A percentile compares a stretch with the other conserved stretches of the same genome.
Evolutionary conservation across 2,113 vertebrate species (phyloP).

Genomic region (Myanophis thanlyinensis): DNA sequence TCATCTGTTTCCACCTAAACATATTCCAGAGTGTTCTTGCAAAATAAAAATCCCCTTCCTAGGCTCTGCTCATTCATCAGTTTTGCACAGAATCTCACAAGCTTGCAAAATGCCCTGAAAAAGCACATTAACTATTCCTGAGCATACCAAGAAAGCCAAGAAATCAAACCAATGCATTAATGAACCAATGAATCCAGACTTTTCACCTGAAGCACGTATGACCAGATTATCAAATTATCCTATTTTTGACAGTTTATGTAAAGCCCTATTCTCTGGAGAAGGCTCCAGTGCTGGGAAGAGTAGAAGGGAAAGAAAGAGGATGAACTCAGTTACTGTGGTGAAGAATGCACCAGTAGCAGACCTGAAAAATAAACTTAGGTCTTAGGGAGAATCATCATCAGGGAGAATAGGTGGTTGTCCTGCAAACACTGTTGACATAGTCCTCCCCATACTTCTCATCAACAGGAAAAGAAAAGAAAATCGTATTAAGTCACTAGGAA

Average conservation of each 20-base stretch:
- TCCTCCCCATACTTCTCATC: not conserved
- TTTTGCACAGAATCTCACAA: not conserved
- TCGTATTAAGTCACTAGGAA: not conserved
- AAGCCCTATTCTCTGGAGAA: not conserved
- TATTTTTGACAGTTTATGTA: not conserved
- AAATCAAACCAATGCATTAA: not conserved
- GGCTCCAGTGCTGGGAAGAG: not conserved
- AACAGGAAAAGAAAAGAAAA: not conserved
- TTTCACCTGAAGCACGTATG: not conserved
- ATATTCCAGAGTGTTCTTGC: not conserved
- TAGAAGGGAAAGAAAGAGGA: not conserved
- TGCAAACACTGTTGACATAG: not conserved
- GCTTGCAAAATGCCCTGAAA: not conserved
- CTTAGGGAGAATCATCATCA: not conserved
- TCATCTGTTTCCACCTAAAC: not conserved
- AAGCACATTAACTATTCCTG: not conserved
- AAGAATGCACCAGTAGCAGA: not conserved
- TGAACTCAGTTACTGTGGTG: not conserved
- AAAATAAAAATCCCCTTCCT: not conserved
- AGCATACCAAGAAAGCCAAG: not conserved
- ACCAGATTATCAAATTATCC: not conserved
- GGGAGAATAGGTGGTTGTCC: not conserved
- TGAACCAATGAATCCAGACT: not conserved
- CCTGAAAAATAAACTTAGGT: not conserved
- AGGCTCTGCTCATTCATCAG: not conserved